These are phyloP conservation scores for Emydoidea blandingii DNA, from an alignment of 2,797 vertebrate genomes.

Conservation along the genomic window DNA sequence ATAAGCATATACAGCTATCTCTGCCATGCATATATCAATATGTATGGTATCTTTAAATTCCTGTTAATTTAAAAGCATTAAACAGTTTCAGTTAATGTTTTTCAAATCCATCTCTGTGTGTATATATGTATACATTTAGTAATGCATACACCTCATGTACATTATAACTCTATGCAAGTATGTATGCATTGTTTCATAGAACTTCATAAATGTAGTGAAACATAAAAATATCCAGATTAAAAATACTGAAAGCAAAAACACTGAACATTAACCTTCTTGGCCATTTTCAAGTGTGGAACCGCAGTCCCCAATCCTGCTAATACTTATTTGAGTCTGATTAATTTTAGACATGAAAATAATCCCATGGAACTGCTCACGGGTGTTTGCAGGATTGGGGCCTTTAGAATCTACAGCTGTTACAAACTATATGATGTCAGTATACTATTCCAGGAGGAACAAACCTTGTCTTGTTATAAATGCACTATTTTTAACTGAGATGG, in stretches of 20 bases:
- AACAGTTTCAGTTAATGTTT: conserved; percentile 76
- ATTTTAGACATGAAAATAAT: not conserved
- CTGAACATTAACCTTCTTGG: not conserved
- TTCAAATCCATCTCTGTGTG: conserved; percentile 75
- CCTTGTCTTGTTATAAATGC: not conserved
- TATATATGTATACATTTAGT: conserved; percentile 77
- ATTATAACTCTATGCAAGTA: conserved; percentile 56
- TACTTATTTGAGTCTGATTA: not conserved
- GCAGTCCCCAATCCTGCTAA: not conserved
- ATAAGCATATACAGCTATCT: conserved; percentile 78
- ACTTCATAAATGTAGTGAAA: conserved; percentile 65
- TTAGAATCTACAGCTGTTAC: not conserved
- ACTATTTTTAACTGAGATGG: not conserved
- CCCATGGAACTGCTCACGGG: not conserved
- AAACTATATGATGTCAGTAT: not conserved
- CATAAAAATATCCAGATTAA: not conserved
- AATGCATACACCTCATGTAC: conserved; percentile 75
- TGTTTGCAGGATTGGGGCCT: not conserved
- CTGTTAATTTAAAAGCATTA: conserved; percentile 75
- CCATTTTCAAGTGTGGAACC: not conserved
- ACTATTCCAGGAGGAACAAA: not conserved
- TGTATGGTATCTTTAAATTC: conserved; percentile 70
- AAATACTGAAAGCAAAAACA: not conserved
- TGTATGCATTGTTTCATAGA: conserved; percentile 67
- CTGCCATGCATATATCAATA: conserved; percentile 77